Base-by-base conservation (phyloP, 64 coral and sea anemone genomes). In the Orbicella faveolata region DNA sequence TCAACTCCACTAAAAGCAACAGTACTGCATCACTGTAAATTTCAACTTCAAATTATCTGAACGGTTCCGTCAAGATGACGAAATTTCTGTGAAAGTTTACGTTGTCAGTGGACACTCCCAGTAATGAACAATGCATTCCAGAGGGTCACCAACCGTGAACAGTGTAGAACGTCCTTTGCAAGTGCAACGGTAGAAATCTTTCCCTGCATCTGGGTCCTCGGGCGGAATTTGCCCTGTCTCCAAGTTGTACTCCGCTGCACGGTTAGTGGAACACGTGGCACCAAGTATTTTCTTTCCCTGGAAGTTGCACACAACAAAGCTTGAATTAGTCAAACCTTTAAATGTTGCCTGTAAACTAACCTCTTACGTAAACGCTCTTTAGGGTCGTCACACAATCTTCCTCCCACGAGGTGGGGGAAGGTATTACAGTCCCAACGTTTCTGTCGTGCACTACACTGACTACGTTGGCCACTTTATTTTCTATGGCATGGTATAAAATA, bases 41-140 rank as follows among this genome's bases (percentile, higher is more conserved):
- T 48, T 6, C 6, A 5, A 48, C 41, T 5, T 59, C 55, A 8
- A 11, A 6, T 59, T 15, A 59, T 14, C 55, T 16, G 8, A 59
- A 59, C 55, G 55, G 55, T 59, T 59, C 13, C 10, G 55, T 15
- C 15, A 59, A 59, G 55, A 14, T 59, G 55, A 59, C 15, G 15
- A 23, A 4, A 21, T 70, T 25, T 33, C 21, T 70, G 67, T 25
- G 5, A 0, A 12, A 36, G 19, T 63, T 83, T 48, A 84, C 41
- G 81, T 84, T 70, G 64, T 84, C 13, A 70, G 14, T 52, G 81
- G 81, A 30, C 81, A 84, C 61, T 72, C 37, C 82, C 65, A 85
- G 39, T 30, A 85, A 37, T 85, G 82, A 36, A 85, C 16, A 35
- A 26, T 8, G 64, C 82, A 85, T 12, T 10, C 16, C 82, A 72